phyloP scores from a whole-genome alignment of 2,113 vertebrate genomes.

The Onychorhynchus coronatus region DNA sequence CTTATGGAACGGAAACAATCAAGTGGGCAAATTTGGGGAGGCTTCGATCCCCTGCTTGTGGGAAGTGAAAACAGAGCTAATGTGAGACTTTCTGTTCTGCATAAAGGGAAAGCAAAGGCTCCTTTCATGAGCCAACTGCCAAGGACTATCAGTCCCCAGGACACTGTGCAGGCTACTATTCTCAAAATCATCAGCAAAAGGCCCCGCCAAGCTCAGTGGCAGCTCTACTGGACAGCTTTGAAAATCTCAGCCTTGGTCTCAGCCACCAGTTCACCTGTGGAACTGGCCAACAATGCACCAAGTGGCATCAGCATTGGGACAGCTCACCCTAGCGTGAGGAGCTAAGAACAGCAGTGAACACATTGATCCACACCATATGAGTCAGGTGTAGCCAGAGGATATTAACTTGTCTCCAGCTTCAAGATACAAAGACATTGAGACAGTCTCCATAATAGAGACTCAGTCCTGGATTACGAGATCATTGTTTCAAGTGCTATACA shows the following conservation, averaged over 20 bases:
- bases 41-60: not conserved
- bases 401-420: not conserved
- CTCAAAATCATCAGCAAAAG: not conserved
- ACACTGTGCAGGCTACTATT: not conserved
- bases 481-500: not conserved
- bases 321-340: not conserved
- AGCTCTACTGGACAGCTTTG: not conserved
- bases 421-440: not conserved
- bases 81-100: not conserved
- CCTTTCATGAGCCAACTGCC: not conserved
- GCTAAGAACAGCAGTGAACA: not conserved
- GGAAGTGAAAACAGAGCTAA: not conserved
- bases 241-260: not conserved
- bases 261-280: not conserved
- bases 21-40: not conserved
- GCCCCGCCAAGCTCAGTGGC: not conserved
- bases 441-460: not conserved
- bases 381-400: not conserved
- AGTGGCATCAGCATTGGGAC: rapidly evolving
- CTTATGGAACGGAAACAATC: not conserved
- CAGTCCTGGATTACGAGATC: not conserved
- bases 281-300: not conserved
- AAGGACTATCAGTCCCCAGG: not conserved
- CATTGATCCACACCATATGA: not conserved
- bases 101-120: not conserved